Conservation (phyloP, 2,113 vertebrate species). For the Aphyosemion australe region DNA sequence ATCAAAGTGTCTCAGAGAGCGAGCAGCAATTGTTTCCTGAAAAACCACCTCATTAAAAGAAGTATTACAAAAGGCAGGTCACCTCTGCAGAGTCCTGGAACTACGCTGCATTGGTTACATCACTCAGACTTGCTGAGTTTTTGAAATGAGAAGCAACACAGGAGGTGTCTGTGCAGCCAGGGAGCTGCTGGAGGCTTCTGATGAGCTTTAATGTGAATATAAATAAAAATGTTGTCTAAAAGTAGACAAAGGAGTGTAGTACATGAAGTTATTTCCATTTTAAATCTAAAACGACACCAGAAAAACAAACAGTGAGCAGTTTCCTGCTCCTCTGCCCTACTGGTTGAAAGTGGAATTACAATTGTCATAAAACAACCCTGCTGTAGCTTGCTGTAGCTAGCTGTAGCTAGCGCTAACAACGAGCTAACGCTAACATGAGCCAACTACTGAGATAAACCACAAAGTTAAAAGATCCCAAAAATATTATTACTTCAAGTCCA, state of each 20-base stretch:
- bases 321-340: too few species aligned
- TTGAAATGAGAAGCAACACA: background rate
- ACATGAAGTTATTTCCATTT: background rate
- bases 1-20: constrained; percentile 5
- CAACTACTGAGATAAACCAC: too few species aligned
- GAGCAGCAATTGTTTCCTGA: background rate
- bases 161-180: background rate
- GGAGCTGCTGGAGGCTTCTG: background rate
- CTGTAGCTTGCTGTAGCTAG: too few species aligned
- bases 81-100: background rate
- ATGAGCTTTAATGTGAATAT: background rate
- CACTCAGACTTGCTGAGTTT: background rate
- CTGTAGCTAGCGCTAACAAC: too few species aligned
- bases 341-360: too few species aligned
- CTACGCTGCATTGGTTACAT: background rate
- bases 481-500: too few species aligned
- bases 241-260: background rate
- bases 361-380: too few species aligned
- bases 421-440: too few species aligned
- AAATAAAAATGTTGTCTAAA: background rate
- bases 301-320: too few species aligned
- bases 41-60: background rate
- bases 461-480: too few species aligned
- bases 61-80: background rate
- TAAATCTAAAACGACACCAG: background rate